Base-by-base conservation (phyloP, 1,140 invertebrate species). In the Lepidostoma basale region DNA sequence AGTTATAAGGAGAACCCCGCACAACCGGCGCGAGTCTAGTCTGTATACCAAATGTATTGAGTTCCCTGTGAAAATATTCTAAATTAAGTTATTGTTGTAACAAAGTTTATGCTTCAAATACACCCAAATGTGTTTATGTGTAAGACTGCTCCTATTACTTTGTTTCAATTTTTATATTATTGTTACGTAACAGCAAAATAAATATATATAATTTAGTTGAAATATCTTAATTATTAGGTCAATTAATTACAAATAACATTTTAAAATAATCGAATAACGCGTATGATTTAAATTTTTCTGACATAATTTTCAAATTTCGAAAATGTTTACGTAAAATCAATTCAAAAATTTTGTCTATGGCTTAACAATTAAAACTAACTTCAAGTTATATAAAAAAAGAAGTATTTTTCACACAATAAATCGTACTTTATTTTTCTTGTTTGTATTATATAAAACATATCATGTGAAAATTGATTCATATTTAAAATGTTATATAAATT, bases 31-130 rank as follows among this genome's bases (percentile, higher is more conserved):
- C 36, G 52, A 56, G 10, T 56, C 52, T 56, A 56, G 52, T 56
- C 52, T 2, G 36, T 20, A 39, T 56, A 56, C 52, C 52, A 56
- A 56, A 56, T 56, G 30, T 39, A 36, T 33, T 56, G 16, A 56
- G n/a, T n/a, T n/a, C 49, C 26, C 16, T 33, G 10, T 33, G 49
- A 30, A 54, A 47, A 54, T 54, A 30, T 54, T 54, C 33, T 18
- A 54, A 28, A 30, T n/a, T 30, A 28, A 54, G 49, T 30, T 30
- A 54, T 30, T 54, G 14, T 56, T 56, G 36, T 56, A 2, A 36
- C 16, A 56, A 12, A 56, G 8, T 49, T 49, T 49, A 49, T 49
- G 45, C 45, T 25, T 25, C 22, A 49, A 22, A n/a, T n/a, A n/a
- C n/a, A n/a, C n/a, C n/a, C n/a, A n/a, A n/a, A 49, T 49, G 22